Conservation (phyloP, 2,888 invertebrate species). For the Tinea semifulvella region DNA sequence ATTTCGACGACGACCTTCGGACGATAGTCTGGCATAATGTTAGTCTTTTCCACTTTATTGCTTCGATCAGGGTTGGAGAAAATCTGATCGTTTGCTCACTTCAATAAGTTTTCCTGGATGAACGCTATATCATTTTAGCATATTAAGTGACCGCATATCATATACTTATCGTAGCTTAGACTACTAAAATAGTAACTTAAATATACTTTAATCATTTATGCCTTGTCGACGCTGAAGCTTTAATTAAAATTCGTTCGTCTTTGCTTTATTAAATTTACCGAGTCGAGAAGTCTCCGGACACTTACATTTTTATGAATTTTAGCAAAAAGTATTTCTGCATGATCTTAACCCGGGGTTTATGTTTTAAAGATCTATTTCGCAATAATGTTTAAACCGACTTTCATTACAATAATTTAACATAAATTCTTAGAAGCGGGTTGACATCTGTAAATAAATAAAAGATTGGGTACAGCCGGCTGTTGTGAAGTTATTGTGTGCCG, state of each 20-base stretch:
- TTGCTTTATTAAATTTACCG: conserved; percentile 16
- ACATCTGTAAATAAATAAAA: too few relatives aligned
- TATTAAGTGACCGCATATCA: too few relatives aligned
- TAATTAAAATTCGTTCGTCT: conserved; percentile 37
- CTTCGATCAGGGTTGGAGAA: conserved; percentile 5
- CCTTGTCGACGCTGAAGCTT: conserved; percentile 23
- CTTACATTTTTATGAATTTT: conserved; percentile 3
- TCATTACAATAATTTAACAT: too few relatives aligned
- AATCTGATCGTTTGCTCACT: conserved; percentile 4
- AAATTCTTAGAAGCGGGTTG: too few relatives aligned
- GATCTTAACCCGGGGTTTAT: too few relatives aligned
- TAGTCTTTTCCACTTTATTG: conserved; percentile 14
- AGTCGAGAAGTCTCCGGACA: not conserved
- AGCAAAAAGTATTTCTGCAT: not conserved
- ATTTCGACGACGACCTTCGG: not conserved
- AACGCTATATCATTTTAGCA: too few relatives aligned
- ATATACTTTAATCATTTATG: conserved; percentile 22
- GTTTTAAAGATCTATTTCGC: too few relatives aligned
- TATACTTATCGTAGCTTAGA: too few relatives aligned
- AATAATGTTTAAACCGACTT: too few relatives aligned
- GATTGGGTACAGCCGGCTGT: too few relatives aligned
- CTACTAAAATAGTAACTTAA: not conserved
- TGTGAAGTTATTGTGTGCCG: conserved; percentile 10
- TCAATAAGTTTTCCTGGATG: too few relatives aligned
- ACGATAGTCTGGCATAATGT: conserved; percentile 7